These are phyloP conservation scores for Spheniscus mendiculus DNA, from an alignment of 2,113 vertebrate genomes.

Conservation along the genomic window DNA sequence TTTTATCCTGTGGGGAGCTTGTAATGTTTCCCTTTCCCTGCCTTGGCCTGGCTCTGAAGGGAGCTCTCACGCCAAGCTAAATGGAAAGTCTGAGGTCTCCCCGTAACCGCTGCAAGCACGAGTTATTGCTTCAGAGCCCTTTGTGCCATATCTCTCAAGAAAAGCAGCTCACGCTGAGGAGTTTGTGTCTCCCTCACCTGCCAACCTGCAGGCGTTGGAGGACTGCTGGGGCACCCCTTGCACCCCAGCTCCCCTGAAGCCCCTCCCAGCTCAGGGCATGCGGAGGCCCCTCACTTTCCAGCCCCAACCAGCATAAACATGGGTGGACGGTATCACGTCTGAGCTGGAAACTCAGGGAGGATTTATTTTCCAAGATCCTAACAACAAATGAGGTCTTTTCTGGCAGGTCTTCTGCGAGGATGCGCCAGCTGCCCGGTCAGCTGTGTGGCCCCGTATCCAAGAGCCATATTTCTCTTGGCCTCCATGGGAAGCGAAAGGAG, in stretches of 20 bases:
- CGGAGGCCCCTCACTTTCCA: neutral
- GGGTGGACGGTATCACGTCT: neutral
- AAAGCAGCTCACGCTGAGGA: neutral
- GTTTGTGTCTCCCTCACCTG: neutral
- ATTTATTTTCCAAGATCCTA: neutral
- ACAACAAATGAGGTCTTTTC: neutral
- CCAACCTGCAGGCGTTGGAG: neutral
- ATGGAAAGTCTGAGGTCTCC: neutral
- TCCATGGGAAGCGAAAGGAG: neutral
- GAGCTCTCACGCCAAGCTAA: neutral
- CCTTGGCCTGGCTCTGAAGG: neutral
- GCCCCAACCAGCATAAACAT: neutral
- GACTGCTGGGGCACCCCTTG: neutral
- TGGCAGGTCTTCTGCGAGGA: neutral
- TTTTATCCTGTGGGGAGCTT: neutral
- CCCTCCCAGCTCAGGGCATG: neutral
- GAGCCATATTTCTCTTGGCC: neutral
- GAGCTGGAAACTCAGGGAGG: neutral
- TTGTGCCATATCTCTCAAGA: accelerated
- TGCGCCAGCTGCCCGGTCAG: neutral
- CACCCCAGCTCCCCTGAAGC: neutral
- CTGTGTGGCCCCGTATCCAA: neutral
- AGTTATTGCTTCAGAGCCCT: neutral
- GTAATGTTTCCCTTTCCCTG: neutral
- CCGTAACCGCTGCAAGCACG: accelerated